Conservation (phyloP, 2,888 invertebrate genomes). For the Glyphotaelius pellucidus region DNA sequence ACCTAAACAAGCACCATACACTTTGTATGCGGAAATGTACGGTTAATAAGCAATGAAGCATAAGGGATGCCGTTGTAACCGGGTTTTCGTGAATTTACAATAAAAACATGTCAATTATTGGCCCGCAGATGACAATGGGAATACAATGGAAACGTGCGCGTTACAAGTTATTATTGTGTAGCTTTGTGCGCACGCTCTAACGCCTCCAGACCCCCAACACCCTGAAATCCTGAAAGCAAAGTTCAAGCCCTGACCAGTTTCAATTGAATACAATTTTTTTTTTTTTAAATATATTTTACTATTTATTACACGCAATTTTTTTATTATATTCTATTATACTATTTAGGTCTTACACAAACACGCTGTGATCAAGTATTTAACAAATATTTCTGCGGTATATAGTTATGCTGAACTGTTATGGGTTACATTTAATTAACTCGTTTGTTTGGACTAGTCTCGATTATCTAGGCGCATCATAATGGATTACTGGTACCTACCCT, state of each 20-base stretch:
- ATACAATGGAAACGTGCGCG: conserved; percentile 49
- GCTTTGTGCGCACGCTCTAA: conserved; percentile 35
- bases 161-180: conserved; percentile 17
- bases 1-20: not conserved
- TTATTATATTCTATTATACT: not conserved
- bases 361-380: not conserved
- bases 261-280: not conserved
- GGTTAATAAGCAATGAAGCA: conserved; percentile 22
- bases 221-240: not conserved
- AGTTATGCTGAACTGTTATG: too few relatives aligned
- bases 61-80: not conserved
- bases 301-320: not conserved
- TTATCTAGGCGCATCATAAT: too few relatives aligned
- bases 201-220: not conserved
- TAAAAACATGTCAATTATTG: conserved; percentile 43
- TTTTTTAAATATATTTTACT: not conserved
- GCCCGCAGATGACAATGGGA: conserved; percentile 28
- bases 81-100: conserved; percentile 27
- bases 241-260: not conserved
- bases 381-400: not conserved
- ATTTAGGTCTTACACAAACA: not conserved
- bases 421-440: too few relatives aligned
- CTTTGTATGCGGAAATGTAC: not conserved
- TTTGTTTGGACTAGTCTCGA: too few relatives aligned
- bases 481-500: too few relatives aligned